Base-by-base conservation (phyloP, 2,797 vertebrate genomes). In the Enteromius anoplus region DNA sequence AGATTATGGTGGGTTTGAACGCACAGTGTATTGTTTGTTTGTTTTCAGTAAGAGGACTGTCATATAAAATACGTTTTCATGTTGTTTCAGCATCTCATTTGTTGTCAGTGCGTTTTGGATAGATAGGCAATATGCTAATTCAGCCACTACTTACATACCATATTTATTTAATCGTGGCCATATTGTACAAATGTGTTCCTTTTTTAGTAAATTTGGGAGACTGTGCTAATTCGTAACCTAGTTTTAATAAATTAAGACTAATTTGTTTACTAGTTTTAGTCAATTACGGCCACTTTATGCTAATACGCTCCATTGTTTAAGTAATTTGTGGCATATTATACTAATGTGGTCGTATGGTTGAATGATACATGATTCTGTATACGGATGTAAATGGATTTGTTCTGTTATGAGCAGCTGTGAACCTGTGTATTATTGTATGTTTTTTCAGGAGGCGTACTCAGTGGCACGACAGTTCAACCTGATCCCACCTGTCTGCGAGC, bases 401-500 rank as follows among this genome's bases (percentile, higher is more conserved):
- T 72, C 15, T 51, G 3, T 26, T 11, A 72, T 72, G 15, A 68
- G 4, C 65, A 37, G 34, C 65, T 37, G 2, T 66, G 64, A 71
- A 29, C 5, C 14, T 17, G 45, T 72, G 15, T 40, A 15, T 53
- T 73, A 26, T 70, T 81, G 71, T 78, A 21, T 88, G 73, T 78
- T 82, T 5, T 26, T 69, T 4, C 89, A 97, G 96, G 96, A 97
- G 82, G 96, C 96, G 0, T 97, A 97, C 81, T 97, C 96, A 0
- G 96, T 97, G 89, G 96, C 96, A 2, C 90, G 96, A 64, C 96
- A 97, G 86, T 97, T 97, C 92, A 97, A 97, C 92, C 90, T 97
- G 83, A 96, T 96, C 88, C 96, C 96, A 0, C 96, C 96, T 0
- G 96, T 96, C 90, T 97, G 96, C 0, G 96, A 97, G 91, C 96